These are phyloP conservation scores for Semnornis frantzii DNA, from an alignment of 2,113 vertebrate species.

Conservation along the genomic window DNA sequence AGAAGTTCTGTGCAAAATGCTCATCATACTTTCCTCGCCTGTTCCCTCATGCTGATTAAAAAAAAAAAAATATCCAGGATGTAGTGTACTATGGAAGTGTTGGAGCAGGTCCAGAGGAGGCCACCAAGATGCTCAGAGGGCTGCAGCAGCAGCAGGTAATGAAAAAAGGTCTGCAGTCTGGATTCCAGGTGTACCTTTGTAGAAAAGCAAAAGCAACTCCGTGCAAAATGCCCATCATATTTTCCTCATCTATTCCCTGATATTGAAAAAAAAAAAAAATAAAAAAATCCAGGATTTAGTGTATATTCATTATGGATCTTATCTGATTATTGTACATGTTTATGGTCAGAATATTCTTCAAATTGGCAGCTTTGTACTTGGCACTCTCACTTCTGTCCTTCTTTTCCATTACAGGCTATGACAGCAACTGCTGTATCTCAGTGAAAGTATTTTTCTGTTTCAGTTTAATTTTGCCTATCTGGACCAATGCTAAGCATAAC, in stretches of 20 bases:
- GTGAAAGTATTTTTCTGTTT: background rate
- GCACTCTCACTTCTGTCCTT: background rate
- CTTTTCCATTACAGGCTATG: background rate
- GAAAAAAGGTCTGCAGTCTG: background rate
- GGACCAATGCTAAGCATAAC: background rate
- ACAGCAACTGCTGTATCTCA: background rate
- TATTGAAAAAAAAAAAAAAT: no score
- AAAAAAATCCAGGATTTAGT: background rate
- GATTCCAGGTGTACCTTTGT: background rate
- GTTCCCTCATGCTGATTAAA: no score
- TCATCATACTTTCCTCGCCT: no score
- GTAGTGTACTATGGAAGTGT: no score
- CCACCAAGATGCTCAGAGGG: no score
- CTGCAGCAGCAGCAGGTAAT: background rate
- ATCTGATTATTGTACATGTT: background rate
- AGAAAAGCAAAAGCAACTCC: background rate
- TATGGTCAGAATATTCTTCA: background rate
- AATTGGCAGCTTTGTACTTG: background rate
- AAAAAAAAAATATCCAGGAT: no score
- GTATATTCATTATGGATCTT: background rate
- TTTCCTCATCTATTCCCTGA: background rate
- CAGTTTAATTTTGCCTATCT: background rate
- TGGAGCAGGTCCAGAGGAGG: no score
- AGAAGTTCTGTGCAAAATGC: no score
- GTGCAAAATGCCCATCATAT: background rate